phyloP scores from a whole-genome alignment of 2,888 invertebrate genomes.

The Lysandra bellargus region DNA sequence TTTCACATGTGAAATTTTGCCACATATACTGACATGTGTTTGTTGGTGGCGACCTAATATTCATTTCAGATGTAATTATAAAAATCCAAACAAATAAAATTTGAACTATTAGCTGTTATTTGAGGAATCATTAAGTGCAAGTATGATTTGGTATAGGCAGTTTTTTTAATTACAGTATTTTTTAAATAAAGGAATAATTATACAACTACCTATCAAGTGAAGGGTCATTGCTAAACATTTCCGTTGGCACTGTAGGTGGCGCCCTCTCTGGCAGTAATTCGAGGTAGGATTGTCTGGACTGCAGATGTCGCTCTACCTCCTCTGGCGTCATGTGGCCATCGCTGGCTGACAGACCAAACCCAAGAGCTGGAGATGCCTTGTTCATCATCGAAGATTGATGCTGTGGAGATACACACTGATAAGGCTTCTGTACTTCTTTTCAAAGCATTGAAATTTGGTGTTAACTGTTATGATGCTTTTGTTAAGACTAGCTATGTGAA shows the following conservation, averaged over 20 bases:
- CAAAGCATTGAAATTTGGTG: not conserved
- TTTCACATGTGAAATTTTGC: no score
- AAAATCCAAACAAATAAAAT: no score
- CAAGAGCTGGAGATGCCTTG: slow-evolving; percentile 78
- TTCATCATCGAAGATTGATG: slow-evolving; percentile 76
- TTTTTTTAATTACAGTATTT: slow-evolving; percentile 32
- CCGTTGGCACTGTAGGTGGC: slow-evolving; percentile 93
- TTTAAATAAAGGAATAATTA: not conserved
- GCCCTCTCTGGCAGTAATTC: slow-evolving; percentile 91
- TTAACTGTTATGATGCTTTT: not conserved
- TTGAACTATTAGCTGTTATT: no score
- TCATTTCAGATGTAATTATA: no score
- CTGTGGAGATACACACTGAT: slow-evolving; percentile 51
- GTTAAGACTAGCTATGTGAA: not conserved
- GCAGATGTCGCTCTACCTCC: slow-evolving; percentile 93
- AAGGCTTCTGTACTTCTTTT: not conserved
- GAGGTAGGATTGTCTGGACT: slow-evolving; percentile 89
- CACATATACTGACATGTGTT: no score
- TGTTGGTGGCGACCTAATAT: no score
- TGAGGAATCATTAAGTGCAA: no score
- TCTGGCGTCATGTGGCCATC: slow-evolving; percentile 95
- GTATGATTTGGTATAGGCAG: no score
- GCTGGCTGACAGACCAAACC: slow-evolving; percentile 63
- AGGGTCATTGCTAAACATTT: slow-evolving; percentile 97
- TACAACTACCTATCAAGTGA: slow-evolving; percentile 87